Base-by-base conservation (phyloP, 2,888 invertebrate species). In the Drosophila ustulata region DNA sequence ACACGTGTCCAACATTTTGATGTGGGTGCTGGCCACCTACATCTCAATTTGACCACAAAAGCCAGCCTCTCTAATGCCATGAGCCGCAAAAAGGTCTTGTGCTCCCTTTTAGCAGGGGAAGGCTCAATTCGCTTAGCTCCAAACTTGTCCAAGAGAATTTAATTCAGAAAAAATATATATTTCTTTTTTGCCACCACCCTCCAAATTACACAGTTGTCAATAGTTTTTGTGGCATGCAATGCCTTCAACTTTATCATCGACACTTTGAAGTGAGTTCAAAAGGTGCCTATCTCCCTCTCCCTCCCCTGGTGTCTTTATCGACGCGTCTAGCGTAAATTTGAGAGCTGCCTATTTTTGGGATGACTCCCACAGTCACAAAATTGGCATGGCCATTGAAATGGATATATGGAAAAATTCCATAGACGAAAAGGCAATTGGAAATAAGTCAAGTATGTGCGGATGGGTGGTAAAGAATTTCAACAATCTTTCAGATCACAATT, bases 11-110 rank as follows among this genome's bases (percentile, higher is more conserved):
- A 52, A 76, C 49, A 59, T 53, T 84, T 84, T 82, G 85, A 84
- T 59, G 52, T 78, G 78, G 85, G 88, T 82, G 59, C 62, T 41
- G 68, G 64, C 63, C 70, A 79, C 71, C 76, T 79, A 82, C 71
- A 79, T 85, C 79, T 85, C 71, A 85, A 82, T 85, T 82, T 78
- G 75, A 78, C 82, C 79, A 88, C 82, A 88, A 85, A 88, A 81
- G 79, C 80, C 58, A 49, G 73, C 65, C 62, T 67, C 70, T 47
- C 57, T 71, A 82, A 73, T 82, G 64, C 81, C 76, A 37, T 51
- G 62, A 69, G 56, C 65, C 59, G 62, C 74, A 78, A 82, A 75
- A 79, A 66, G 65, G 67, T 57, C 50, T 11, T 52, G 43, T 45
- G 72, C 56, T 66, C 66, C 62, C 39, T 63, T 66, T 63, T 66